Percentiles rank a stretch among this genome's conserved stretches.
These are phyloP conservation scores for Epizoanthus ramosus DNA, from an alignment of 92 coral and sea anemone species.

Conservation along the genomic window DNA sequence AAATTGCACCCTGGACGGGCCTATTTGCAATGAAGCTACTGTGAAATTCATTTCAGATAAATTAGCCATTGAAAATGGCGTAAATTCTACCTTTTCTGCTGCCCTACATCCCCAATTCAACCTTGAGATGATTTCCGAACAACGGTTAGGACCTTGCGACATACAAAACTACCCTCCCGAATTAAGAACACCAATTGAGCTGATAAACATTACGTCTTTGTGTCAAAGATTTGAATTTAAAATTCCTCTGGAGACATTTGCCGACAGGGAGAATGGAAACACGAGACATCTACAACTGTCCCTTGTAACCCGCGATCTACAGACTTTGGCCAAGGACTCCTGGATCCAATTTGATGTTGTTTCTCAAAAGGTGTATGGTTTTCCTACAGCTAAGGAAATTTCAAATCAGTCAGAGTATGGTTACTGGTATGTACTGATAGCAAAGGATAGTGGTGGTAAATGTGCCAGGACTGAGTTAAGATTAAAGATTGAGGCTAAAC, in stretches of 20 bases:
- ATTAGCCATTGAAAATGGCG: background rate
- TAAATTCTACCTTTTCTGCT: constrained; percentile 63
- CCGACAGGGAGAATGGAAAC: constrained; percentile 75
- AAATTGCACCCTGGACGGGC: constrained; percentile 46
- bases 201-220: constrained; percentile 39
- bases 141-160: constrained; percentile 68
- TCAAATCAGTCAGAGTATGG: constrained; percentile 23
- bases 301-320: constrained; percentile 45
- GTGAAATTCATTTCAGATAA: constrained; percentile 8
- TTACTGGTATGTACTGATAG: constrained; percentile 35
- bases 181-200: constrained; percentile 35
- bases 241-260: constrained; percentile 61
- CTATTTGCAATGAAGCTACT: constrained; percentile 34
- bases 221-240: constrained; percentile 53
- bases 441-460: constrained; percentile 47
- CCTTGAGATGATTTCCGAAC: constrained; percentile 52
- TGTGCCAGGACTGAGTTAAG: constrained; percentile 3
- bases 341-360: constrained; percentile 41
- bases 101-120: constrained; percentile 70
- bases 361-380: constrained; percentile 37
- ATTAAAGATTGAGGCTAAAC: constrained; percentile 16
- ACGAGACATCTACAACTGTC: constrained; percentile 59
- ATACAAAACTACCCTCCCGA: constrained; percentile 56
- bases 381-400: constrained; percentile 26
- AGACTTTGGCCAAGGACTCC: constrained; percentile 25